Conservation (phyloP, 2,113 vertebrate genomes). For the Ciconia stormi region DNA sequence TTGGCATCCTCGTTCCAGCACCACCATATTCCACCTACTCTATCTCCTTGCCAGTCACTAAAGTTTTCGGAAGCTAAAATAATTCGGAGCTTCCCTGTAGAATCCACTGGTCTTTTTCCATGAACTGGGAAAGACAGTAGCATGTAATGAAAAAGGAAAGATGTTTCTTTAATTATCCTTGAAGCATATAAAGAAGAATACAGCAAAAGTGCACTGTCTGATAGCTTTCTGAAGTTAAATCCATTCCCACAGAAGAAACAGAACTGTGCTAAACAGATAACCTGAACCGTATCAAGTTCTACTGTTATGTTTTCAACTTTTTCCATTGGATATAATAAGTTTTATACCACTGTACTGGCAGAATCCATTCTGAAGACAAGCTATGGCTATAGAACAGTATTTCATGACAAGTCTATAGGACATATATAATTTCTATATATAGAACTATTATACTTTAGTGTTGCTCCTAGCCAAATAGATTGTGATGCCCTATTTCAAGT, state of each 20-base stretch:
- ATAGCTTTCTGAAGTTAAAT: not conserved
- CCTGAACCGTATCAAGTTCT: not conserved
- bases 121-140: not conserved
- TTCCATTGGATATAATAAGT: not conserved
- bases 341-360: not conserved
- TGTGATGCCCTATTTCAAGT: not conserved
- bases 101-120: not conserved
- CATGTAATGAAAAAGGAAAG: not conserved
- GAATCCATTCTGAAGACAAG: not conserved
- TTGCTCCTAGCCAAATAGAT: not conserved
- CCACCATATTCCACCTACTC: not conserved
- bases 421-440: not conserved
- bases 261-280: not conserved
- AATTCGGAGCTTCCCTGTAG: not conserved
- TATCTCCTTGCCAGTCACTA: accelerated
- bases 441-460: not conserved
- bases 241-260: not conserved
- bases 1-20: not conserved
- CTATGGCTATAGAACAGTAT: not conserved
- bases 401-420: not conserved
- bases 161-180: not conserved
- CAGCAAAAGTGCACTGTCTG: not conserved
- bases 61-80: not conserved
- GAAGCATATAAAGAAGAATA: not conserved
- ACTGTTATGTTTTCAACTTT: not conserved